Base-by-base conservation (phyloP, 2,113 vertebrate genomes). In the Nycticebus coucang region DNA sequence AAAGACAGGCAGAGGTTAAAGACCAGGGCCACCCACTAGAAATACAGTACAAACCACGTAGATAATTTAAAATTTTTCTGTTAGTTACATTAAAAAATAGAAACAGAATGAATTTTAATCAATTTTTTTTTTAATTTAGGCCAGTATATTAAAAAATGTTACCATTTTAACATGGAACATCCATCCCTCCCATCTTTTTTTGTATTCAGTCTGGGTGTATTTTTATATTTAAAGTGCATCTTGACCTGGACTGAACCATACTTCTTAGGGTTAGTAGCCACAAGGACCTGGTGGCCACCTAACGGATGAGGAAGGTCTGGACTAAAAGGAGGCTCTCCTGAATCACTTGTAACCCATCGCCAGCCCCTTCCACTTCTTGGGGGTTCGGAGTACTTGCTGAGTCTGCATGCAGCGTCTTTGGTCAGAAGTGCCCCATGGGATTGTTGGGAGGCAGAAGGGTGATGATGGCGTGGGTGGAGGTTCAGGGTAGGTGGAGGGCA, bases 41-140 rank as follows among this genome's bases (percentile, higher is more conserved):
- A 57, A 81, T 45, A 8, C 8, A 18, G 8, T 59, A 28, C 0
- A 22, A 72, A 21, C 17, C 41, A 26, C 14, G 0, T 30, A 7
- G 0, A 50, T 30, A 17, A 55, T 77, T 18, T 35, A 18, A 28
- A 21, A 4, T 45, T 74, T 64, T 71, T 75, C 50, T 18, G 26
- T 53, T 45, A 18, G 37, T 11, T 64, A 69, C 4, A 1, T 79
- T 87, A 2, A 60, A 64, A 72, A 91, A 82, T 45, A 81, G 41
- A 59, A 92, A 68, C 71, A 10, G 64, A 30, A 41, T 55, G 45
- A 60, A 60, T 68, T 94, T 87, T 55, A 79, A 60, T 55, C 24
- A 12, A 12, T 50, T 4, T 37, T 1, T 62, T 87, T 83, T 89
- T 50, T 45, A 5, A 22, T 86, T 83, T 92, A 92, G 71, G 18